phyloP scores from a whole-genome alignment of 2,113 vertebrate genomes.

The Notechis scutatus region DNA sequence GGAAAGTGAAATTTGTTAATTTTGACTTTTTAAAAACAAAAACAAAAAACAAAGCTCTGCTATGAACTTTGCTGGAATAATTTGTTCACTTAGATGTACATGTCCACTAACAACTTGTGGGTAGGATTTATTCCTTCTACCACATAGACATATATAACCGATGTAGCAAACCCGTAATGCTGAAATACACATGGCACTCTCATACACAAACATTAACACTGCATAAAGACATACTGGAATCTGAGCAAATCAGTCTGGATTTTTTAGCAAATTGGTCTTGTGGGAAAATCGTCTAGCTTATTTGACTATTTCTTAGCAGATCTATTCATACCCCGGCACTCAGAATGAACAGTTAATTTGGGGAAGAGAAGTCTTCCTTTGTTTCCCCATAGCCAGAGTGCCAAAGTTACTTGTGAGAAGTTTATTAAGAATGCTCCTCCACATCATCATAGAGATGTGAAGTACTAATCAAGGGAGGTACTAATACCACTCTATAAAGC shows the following conservation, averaged over 20 bases:
- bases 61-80: neutral
- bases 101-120: neutral
- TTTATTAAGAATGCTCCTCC: neutral
- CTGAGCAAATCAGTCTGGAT: neutral
- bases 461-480: too few relatives aligned
- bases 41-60: neutral
- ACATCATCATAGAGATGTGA: neutral
- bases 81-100: neutral
- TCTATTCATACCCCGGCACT: neutral
- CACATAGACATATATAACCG: neutral
- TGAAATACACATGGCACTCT: neutral
- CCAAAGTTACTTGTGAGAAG: neutral
- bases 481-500: too few relatives aligned
- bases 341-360: neutral
- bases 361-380: neutral
- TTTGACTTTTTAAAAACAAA: neutral
- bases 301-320: neutral
- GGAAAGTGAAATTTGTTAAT: neutral
- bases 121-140: neutral
- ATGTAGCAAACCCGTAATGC: neutral
- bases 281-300: neutral
- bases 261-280: neutral
- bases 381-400: neutral
- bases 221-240: neutral
- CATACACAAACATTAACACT: neutral